Evolutionary conservation across 1,140 invertebrate species (phyloP).

Genomic region (Ganaspis sp.): DNA sequence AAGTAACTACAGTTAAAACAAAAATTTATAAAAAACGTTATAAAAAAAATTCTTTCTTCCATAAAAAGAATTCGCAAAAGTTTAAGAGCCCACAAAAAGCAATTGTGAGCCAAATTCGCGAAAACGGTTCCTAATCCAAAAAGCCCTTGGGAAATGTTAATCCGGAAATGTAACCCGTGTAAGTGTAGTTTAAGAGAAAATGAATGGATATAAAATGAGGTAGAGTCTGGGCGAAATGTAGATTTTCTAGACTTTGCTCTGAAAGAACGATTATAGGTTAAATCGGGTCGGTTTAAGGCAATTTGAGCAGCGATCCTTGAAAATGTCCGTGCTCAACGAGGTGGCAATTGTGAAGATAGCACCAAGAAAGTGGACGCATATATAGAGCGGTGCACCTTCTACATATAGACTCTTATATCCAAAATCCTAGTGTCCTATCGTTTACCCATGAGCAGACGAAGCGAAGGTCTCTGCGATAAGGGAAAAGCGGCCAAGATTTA

Average conservation of each 20-base stretch:
- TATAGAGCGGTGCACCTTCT: background rate
- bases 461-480: constrained; percentile 20
- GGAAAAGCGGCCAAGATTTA: constrained; percentile 16
- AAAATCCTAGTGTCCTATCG: constrained; percentile 25
- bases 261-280: constrained; percentile 28
- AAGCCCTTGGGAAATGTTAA: background rate
- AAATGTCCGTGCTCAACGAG: constrained; percentile 29
- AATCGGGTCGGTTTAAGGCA: constrained; percentile 26
- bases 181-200: background rate
- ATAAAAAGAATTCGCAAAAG: too few species aligned
- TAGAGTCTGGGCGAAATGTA: background rate
- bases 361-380: constrained; percentile 17
- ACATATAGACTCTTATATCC: background rate
- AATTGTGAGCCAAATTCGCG: too few species aligned
- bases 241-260: background rate
- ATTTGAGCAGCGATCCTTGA: constrained; percentile 22
- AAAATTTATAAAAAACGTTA: too few species aligned
- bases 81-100: too few species aligned
- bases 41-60: too few species aligned
- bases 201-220: constrained; percentile 26
- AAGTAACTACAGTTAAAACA: too few species aligned
- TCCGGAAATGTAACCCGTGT: background rate
- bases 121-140: too few species aligned
- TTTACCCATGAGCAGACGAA: constrained; percentile 24
- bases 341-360: constrained; percentile 26